phyloP scores from a whole-genome alignment of 2,113 vertebrate species.

The Rutilus rutilus region DNA sequence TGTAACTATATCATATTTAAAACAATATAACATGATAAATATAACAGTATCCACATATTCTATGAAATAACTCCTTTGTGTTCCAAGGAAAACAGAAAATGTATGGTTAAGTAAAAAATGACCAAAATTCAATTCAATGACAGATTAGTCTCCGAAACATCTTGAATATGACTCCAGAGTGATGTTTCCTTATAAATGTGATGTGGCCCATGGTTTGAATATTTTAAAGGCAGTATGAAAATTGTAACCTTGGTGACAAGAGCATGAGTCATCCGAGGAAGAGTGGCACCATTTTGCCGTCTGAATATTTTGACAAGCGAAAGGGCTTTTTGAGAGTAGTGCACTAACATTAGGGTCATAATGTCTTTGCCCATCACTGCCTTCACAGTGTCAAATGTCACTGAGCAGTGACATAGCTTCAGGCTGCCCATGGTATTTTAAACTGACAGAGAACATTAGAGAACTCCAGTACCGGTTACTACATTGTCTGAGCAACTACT shows the following conservation, averaged over 20 bases:
- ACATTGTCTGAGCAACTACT: background rate
- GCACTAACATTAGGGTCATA: constrained; percentile 20
- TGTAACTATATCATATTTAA: background rate
- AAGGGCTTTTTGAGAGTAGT: constrained; percentile 16
- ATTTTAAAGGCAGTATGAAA: constrained; percentile 13
- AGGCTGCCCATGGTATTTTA: constrained; percentile 47
- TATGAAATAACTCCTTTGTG: background rate
- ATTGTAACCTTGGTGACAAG: constrained; percentile 29
- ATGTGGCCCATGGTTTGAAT: constrained; percentile 5
- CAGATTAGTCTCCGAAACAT: background rate
- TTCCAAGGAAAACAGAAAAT: background rate
- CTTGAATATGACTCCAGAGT: background rate
- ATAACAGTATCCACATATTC: background rate
- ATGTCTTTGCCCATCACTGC: constrained; percentile 19
- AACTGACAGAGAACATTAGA: constrained; percentile 9
- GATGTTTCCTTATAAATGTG: background rate
- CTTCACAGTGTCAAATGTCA: constrained; percentile 44
- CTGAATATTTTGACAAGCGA: constrained; percentile 49
- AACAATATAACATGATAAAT: background rate
- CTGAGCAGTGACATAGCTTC: constrained; percentile 29
- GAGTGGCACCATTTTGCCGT: background rate
- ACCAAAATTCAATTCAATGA: background rate
- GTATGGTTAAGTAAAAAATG: background rate
- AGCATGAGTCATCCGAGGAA: constrained; percentile 1
- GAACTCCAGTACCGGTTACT: background rate